Conservation (phyloP, 2,888 invertebrate species). For the Calameuta filiformis region DNA sequence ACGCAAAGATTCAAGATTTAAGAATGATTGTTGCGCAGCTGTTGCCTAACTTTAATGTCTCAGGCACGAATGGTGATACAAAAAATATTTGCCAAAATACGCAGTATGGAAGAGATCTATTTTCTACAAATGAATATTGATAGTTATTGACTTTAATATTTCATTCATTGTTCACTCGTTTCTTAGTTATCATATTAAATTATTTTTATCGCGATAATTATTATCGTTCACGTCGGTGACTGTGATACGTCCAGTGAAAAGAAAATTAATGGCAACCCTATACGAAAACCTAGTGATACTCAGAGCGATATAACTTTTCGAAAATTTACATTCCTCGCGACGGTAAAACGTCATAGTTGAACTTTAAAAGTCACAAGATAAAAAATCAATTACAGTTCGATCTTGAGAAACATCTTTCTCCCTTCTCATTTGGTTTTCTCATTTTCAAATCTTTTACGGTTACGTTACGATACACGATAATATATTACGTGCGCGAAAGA, state of each 20-base stretch:
- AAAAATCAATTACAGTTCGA: neutral
- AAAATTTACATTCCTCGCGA: neutral
- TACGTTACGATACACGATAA: neutral
- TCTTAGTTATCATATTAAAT: neutral
- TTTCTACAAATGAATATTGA: neutral
- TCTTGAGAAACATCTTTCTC: neutral
- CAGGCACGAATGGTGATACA: neutral
- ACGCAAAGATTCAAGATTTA: neutral
- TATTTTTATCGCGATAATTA: no score
- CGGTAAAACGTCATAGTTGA: neutral
- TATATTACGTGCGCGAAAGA: neutral
- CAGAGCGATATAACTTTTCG: neutral
- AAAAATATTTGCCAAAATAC: neutral
- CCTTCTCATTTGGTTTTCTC: neutral
- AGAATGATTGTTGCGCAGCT: neutral
- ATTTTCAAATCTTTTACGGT: neutral
- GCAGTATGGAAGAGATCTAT: neutral
- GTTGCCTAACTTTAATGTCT: neutral
- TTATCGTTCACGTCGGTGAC: no score
- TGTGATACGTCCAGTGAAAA: no score
- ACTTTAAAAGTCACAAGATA: neutral
- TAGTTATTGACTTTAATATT: neutral
- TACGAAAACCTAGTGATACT: neutral
- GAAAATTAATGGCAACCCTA: neutral
- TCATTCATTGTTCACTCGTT: neutral